phyloP scores from a whole-genome alignment of 2,113 vertebrate genomes.

The Rallus limicola region DNA sequence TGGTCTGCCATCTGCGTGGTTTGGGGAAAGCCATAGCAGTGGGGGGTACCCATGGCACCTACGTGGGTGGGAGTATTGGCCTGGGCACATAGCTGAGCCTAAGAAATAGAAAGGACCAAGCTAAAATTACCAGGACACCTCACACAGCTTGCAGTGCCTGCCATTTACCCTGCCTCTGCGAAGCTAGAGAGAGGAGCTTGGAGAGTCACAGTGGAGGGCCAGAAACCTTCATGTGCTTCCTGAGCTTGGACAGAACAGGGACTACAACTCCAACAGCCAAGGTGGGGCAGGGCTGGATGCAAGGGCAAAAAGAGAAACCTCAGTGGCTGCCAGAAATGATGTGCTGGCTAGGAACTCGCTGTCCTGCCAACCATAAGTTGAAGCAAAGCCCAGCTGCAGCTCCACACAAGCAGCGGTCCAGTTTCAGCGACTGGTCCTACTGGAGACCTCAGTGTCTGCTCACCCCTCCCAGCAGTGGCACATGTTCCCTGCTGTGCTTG shows the following conservation, averaged over 20 bases:
- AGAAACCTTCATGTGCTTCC: neutral
- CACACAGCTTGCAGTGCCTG: neutral
- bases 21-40: neutral
- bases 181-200: neutral
- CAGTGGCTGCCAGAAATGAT: neutral
- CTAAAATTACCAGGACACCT: neutral
- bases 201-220: neutral
- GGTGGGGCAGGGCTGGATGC: neutral
- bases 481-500: neutral
- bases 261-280: neutral
- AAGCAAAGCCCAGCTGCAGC: neutral
- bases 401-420: fast-evolving
- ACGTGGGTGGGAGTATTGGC: neutral
- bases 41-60: neutral
- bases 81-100: neutral
- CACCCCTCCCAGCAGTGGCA: neutral
- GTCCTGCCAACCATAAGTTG: neutral
- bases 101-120: neutral
- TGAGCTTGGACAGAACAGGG: neutral
- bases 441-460: neutral
- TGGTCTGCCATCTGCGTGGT: fast-evolving
- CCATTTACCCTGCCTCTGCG: neutral
- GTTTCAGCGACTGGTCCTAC: neutral
- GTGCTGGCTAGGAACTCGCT: neutral
- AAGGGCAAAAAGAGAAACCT: neutral